Evolutionary conservation across 2,888 invertebrate species (phyloP).

Genomic region (Eupsilia transversa): DNA sequence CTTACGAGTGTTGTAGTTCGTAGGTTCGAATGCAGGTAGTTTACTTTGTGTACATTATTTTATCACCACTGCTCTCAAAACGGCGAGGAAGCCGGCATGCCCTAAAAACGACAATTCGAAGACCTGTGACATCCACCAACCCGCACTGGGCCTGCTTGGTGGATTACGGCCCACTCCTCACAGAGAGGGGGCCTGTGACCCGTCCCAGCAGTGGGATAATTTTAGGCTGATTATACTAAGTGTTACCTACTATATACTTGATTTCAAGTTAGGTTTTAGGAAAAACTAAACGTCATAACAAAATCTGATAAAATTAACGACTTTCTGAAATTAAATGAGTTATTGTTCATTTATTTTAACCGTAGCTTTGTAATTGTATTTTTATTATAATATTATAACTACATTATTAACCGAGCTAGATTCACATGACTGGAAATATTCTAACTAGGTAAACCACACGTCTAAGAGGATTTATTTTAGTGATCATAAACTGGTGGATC

Average conservation of each 20-base stretch:
- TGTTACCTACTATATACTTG: background rate
- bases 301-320: conserved; percentile 6
- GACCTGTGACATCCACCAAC: background rate
- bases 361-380: background rate
- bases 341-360: conserved; percentile 10
- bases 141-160: background rate
- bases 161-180: no score
- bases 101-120: background rate
- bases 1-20: background rate
- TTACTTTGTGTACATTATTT: background rate
- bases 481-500: background rate
- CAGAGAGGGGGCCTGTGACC: background rate
- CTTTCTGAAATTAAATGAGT: conserved; percentile 13
- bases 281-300: background rate
- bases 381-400: conserved; percentile 6
- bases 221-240: background rate
- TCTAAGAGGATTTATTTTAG: background rate
- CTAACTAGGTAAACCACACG: background rate
- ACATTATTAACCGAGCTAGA: background rate
- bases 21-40: background rate
- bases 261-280: background rate
- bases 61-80: background rate
- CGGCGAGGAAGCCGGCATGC: background rate
- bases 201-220: background rate
- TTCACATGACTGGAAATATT: conserved; percentile 10